Conservation (phyloP, 2,888 invertebrate genomes). For the Drosophila antonietae region DNA sequence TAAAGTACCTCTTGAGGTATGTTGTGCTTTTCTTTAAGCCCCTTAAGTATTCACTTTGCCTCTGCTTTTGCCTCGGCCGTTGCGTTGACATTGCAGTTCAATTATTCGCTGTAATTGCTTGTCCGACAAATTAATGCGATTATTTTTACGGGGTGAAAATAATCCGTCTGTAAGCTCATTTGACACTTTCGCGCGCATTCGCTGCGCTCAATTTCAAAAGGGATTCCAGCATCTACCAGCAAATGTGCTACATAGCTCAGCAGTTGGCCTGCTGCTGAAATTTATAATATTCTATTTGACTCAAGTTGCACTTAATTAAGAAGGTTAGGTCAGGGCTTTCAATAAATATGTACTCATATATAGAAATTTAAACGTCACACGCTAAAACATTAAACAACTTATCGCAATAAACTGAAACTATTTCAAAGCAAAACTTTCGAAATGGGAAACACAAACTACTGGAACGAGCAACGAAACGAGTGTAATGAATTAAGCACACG, state of each 20-base stretch:
- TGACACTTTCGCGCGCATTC: constrained; percentile 66
- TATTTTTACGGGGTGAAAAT: constrained; percentile 72
- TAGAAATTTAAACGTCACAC: background rate
- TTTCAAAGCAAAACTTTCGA: background rate
- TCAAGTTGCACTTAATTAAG: constrained; percentile 28
- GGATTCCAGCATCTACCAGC: background rate
- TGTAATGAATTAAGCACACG: constrained; percentile 14
- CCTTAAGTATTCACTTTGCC: constrained; percentile 4
- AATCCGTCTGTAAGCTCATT: constrained; percentile 69
- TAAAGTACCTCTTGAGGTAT: constrained; percentile 18
- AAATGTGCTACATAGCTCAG: background rate
- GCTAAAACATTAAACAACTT: background rate
- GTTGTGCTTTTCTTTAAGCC: constrained; percentile 36
- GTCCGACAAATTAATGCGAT: constrained; percentile 73
- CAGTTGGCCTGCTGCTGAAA: constrained; percentile 7
- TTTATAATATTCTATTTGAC: constrained; percentile 46
- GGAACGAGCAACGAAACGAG: background rate
- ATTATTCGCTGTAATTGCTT: constrained; percentile 64
- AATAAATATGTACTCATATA: too few relatives aligned
- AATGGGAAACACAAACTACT: background rate
- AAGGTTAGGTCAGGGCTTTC: background rate
- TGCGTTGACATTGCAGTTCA: constrained; percentile 31
- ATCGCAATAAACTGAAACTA: background rate
- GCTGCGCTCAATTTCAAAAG: constrained; percentile 27
- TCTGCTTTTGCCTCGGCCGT: too few relatives aligned